Evolutionary conservation across 2,888 invertebrate genomes (phyloP), one percentile per base, ranked within the genome.

Genomic region (Lottia gigantea): DNA sequence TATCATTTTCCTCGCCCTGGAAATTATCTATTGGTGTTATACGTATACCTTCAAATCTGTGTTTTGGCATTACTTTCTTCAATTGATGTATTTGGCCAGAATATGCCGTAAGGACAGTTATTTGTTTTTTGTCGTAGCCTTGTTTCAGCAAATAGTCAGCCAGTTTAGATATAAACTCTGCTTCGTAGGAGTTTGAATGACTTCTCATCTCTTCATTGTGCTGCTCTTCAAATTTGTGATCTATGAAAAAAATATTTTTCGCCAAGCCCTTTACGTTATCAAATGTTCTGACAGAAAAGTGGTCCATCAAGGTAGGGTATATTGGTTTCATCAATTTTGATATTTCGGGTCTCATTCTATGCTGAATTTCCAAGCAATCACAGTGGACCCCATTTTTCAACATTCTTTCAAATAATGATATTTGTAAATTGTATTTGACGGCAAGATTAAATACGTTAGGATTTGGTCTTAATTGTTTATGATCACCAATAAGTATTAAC

Each of bases 391-490:
- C 90, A 77, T 93, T 92, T 0, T 90, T 90, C 3, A 94, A 90
- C 91, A 95, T 91, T 3, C 95, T 90, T 82, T 95, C 95, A 88
- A 95, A 95, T 14, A 95, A 89, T 0, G 95, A 95, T 66, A 94
- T 90, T 73, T 94, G 93, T 71, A 94, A 86, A 63, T 93, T 91
- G 83, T 91, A 93, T 47, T 91, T 85, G 80, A 89, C 91, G 0
- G 92, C 55, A 69, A 94, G 87, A 62, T 90, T 90, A 85, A 92
- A 93, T 74, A 92, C 92, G 0, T 93, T 92, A 0, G 93, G 91
- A 25, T 91, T 91, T 0, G 95, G 95, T 46, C 92, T 90, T 0
- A 95, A 89, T 83, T 95, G 95, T 84, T 93, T 91, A 84, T 95
- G 95, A 87, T 95, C 95, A 64, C 84, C 95, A 74, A 95, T 94